These are phyloP conservation scores for Carcina quercana DNA, from an alignment of 2,888 invertebrate species.

Conservation along the genomic window DNA sequence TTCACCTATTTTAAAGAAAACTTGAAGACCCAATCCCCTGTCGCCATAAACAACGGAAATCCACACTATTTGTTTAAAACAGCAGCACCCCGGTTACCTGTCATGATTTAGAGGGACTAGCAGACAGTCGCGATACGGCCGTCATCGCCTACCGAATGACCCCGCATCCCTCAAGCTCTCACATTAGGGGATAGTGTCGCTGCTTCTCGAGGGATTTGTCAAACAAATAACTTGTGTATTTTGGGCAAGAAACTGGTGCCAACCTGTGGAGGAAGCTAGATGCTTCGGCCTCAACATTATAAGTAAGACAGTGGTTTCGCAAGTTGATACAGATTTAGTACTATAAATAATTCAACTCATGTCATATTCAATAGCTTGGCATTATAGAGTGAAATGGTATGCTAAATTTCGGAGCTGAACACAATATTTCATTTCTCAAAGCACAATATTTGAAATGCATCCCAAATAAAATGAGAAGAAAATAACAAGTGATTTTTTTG, in stretches of 20 bases:
- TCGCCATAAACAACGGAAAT: conserved; percentile 41
- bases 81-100: conserved; percentile 44
- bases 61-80: conserved; percentile 46
- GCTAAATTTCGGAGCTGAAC: too few relatives aligned
- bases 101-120: conserved; percentile 60
- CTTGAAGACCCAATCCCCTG: too few relatives aligned
- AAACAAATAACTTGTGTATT: conserved; percentile 55
- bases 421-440: too few relatives aligned
- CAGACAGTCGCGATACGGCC: conserved; percentile 57
- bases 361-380: neutral
- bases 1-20: too few relatives aligned
- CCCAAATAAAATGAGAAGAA: too few relatives aligned
- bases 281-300: conserved; percentile 7
- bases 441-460: too few relatives aligned
- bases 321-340: neutral
- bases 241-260: neutral
- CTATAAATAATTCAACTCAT: neutral
- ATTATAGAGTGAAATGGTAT: too few relatives aligned
- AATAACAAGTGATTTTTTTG: too few relatives aligned
- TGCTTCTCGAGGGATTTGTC: conserved; percentile 68
- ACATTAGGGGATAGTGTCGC: conserved; percentile 46
- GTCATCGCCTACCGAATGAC: conserved; percentile 71
- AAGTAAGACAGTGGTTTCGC: neutral
- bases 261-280: neutral
- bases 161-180: conserved; percentile 66